Evolutionary conservation across 2,797 vertebrate genomes (phyloP).

Genomic region (Danio albolineatus): DNA sequence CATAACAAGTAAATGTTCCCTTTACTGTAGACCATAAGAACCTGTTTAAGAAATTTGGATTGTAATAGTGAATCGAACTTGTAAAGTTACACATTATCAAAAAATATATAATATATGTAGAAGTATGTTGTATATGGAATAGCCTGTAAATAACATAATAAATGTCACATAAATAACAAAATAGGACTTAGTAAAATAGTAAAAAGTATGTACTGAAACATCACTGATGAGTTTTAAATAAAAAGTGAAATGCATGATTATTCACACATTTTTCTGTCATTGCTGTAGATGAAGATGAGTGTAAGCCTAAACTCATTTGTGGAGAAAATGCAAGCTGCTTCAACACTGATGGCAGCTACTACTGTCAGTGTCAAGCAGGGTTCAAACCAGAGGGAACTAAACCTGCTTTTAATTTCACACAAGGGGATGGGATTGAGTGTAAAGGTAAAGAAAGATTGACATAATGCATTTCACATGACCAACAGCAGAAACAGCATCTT

Average conservation of each 20-base stretch:
- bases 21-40: too few relatives aligned
- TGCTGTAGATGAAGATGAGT: conserved; percentile 62
- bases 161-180: too few relatives aligned
- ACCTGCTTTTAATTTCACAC: conserved; percentile 26
- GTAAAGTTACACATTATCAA: too few relatives aligned
- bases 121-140: not conserved
- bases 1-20: too few relatives aligned
- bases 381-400: not conserved
- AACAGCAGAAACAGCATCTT: not conserved
- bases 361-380: conserved; percentile 66
- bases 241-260: not conserved
- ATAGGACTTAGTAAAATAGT: too few relatives aligned
- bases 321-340: accelerated
- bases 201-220: not conserved
- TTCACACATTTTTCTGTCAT: not conserved
- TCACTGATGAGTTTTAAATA: not conserved
- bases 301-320: not conserved
- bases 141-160: not conserved
- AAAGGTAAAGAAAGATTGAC: conserved; percentile 45
- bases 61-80: too few relatives aligned
- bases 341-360: conserved; percentile 64
- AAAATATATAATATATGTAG: too few relatives aligned
- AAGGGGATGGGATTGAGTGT: accelerated
- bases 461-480: not conserved
- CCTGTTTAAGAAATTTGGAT: too few relatives aligned